A percentile compares a stretch with the other conserved stretches of the same genome.
Conservation (phyloP, 1,140 invertebrate genomes). For the Drosophila auraria region DNA sequence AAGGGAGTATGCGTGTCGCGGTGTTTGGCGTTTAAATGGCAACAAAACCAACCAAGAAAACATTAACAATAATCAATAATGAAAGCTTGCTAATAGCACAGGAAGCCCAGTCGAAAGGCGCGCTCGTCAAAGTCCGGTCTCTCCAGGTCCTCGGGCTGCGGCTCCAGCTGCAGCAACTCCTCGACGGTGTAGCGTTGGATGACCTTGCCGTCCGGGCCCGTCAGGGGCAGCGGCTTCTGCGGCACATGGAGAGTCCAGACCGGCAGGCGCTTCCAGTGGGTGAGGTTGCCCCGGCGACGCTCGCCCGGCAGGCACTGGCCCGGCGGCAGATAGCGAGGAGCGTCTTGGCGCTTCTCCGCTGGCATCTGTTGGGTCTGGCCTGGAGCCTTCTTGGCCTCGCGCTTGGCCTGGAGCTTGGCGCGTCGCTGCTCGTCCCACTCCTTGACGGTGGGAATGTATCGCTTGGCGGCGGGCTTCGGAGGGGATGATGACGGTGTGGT, state of each 20-base stretch:
- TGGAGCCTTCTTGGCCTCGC: background rate
- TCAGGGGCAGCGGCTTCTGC: background rate
- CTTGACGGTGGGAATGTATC: slow-evolving; percentile 66
- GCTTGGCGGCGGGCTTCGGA: background rate
- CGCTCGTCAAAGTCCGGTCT: slow-evolving; percentile 8
- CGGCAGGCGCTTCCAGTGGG: background rate
- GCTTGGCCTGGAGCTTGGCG: slow-evolving; percentile 3
- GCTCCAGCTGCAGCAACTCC: slow-evolving; percentile 48
- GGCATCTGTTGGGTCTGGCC: background rate
- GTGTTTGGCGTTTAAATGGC: too few relatives aligned
- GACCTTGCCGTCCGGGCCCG: background rate
- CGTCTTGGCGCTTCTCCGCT: background rate
- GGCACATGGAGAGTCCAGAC: background rate
- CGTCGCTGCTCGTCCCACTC: slow-evolving; percentile 65
- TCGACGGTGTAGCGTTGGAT: slow-evolving; percentile 46
- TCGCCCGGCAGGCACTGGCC: background rate
- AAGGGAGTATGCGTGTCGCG: too few relatives aligned
- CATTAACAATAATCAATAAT: too few relatives aligned
- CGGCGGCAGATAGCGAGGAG: slow-evolving; percentile 1
- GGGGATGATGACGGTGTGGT: background rate
- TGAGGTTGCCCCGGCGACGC: slow-evolving; percentile 15
- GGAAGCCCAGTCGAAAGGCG: slow-evolving; percentile 18
- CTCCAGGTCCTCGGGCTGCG: slow-evolving; percentile 36
- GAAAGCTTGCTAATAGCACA: slow-evolving; percentile 13
- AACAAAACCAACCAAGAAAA: too few relatives aligned